phyloP scores from a whole-genome alignment of 2,888 invertebrate species.

The Ophion obscuratus region DNA sequence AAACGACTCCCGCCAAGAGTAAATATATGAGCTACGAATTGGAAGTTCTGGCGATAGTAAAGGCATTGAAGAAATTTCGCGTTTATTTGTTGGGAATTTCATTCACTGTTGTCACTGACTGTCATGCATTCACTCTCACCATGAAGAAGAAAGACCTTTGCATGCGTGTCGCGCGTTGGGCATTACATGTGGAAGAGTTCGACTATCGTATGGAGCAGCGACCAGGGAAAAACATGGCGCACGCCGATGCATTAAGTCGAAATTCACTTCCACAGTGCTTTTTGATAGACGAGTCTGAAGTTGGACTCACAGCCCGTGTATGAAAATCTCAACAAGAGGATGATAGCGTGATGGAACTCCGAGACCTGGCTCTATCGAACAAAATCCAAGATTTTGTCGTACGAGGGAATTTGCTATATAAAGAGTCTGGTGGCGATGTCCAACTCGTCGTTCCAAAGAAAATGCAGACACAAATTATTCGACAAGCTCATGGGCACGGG shows the following conservation, averaged over 20 bases:
- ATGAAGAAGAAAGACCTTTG: constrained; percentile 15
- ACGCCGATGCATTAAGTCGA: constrained; percentile 71
- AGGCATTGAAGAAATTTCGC: background rate
- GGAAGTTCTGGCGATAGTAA: constrained; percentile 12
- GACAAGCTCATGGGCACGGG: constrained; percentile 20
- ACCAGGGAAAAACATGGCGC: constrained; percentile 59
- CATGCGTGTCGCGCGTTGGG: constrained; percentile 14
- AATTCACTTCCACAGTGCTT: constrained; percentile 62
- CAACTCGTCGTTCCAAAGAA: constrained; percentile 27
- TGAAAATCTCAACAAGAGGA: background rate
- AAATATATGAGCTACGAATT: constrained; percentile 8
- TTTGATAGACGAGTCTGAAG: constrained; percentile 18
- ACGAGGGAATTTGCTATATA: constrained; percentile 11
- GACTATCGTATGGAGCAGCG: background rate
- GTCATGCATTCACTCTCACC: background rate
- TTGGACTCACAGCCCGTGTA: constrained; percentile 15
- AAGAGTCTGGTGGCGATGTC: constrained; percentile 13
- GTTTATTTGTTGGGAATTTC: constrained; percentile 9
- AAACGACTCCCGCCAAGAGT: background rate
- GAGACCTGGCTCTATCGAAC: background rate
- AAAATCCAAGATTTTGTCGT: constrained; percentile 23
- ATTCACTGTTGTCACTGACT: background rate
- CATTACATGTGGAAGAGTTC: constrained; percentile 6
- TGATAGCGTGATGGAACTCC: constrained; percentile 1
- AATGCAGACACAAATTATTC: constrained; percentile 32